These are phyloP conservation scores for Zaprionus bogoriensis DNA, from an alignment of 2,888 invertebrate genomes.

Conservation along the genomic window DNA sequence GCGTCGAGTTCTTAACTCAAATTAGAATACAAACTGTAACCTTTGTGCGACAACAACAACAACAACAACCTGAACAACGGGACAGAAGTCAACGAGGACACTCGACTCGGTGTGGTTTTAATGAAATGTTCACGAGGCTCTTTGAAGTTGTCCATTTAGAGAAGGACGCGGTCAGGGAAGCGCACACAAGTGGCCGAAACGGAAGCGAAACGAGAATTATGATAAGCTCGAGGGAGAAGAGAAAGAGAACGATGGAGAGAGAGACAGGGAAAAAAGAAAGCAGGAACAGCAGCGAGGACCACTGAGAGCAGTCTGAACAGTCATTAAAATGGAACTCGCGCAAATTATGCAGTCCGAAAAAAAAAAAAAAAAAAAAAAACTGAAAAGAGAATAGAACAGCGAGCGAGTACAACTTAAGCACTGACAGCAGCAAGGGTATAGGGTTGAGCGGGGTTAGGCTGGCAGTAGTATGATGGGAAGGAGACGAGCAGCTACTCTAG, in stretches of 20 bases:
- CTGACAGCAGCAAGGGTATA: slow-evolving; percentile 5
- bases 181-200: slow-evolving; percentile 38
- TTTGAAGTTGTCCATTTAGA: slow-evolving; percentile 64
- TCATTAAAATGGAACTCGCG: slow-evolving; percentile 63
- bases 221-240: slow-evolving; percentile 35
- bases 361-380: slow-evolving; percentile 10
- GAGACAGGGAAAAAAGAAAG: background rate
- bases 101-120: slow-evolving; percentile 49
- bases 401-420: slow-evolving; percentile 13
- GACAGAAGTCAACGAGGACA: slow-evolving; percentile 22
- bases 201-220: slow-evolving; percentile 63
- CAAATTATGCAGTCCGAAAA: slow-evolving; percentile 56
- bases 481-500: too few relatives aligned
- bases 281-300: background rate
- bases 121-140: slow-evolving; percentile 56
- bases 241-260: background rate
- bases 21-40: slow-evolving; percentile 49
- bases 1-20: slow-evolving; percentile 23
- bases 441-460: slow-evolving; percentile 3
- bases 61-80: background rate
- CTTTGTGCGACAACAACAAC: background rate
- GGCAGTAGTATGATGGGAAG: background rate
- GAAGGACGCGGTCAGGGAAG: slow-evolving; percentile 16
- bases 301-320: slow-evolving; percentile 38
- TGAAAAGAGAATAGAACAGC: slow-evolving; percentile 13